Evolutionary conservation across 2,113 vertebrate genomes (phyloP).

Genomic region (Forbesichthys papilliferus): DNA sequence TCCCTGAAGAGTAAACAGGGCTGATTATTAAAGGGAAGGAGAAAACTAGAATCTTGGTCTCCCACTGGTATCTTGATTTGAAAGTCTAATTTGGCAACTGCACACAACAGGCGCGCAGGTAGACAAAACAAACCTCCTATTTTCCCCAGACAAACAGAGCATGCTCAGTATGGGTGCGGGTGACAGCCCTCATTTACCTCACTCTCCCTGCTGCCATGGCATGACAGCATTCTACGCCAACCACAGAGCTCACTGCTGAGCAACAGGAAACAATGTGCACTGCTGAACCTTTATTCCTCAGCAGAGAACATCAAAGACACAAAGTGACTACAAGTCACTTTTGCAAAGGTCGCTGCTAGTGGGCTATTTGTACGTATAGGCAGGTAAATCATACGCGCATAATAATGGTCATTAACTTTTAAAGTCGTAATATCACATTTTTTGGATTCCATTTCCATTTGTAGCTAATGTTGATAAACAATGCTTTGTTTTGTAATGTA

Average conservation of each 20-base stretch:
- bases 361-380: neutral
- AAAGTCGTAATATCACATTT: no score
- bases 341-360: constrained; percentile 15
- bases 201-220: constrained; percentile 40
- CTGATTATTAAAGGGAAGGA: constrained; percentile 79
- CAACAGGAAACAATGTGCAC: constrained; percentile 49
- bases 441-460: no score
- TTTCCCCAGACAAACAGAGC: constrained; percentile 65
- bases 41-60: constrained; percentile 71
- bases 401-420: neutral
- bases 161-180: constrained; percentile 63
- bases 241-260: constrained; percentile 50
- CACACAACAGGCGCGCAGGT: constrained; percentile 76
- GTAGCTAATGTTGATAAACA: no score
- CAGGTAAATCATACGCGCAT: no score
- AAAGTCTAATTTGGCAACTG: constrained; percentile 81
- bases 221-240: constrained; percentile 61
- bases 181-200: constrained; percentile 64
- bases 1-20: constrained; percentile 81
- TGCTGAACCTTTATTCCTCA: constrained; percentile 42
- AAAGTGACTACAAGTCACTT: constrained; percentile 7
- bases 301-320: constrained; percentile 32
- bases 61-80: constrained; percentile 80
- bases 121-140: constrained; percentile 76
- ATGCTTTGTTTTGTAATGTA: no score